Evolutionary conservation across 2,888 invertebrate species (phyloP).

Genomic region (Chaitophorus viminalis): DNA sequence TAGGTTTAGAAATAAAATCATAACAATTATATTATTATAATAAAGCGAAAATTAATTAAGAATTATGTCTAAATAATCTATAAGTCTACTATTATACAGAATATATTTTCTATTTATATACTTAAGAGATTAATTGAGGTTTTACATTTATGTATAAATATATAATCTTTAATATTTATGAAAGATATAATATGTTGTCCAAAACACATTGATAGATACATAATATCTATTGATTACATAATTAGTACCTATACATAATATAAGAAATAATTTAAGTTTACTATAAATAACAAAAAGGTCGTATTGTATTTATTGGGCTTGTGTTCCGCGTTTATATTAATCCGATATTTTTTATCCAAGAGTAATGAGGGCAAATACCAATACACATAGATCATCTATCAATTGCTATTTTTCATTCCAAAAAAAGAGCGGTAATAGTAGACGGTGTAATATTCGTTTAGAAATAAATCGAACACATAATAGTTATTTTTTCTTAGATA

Average conservation of each 20-base stretch:
- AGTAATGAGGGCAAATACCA: constrained; percentile 52
- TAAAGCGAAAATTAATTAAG: background rate
- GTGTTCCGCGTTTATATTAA: constrained; percentile 51
- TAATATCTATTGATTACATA: background rate
- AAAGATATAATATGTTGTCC: background rate
- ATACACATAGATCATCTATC: constrained; percentile 13
- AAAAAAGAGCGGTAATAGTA: constrained; percentile 1
- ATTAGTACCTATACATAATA: too few species aligned
- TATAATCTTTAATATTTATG: background rate
- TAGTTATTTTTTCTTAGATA: background rate
- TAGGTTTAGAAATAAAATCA: too few species aligned
- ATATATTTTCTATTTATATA: background rate
- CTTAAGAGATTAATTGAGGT: background rate
- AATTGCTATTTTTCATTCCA: background rate
- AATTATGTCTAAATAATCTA: too few species aligned
- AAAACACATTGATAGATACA: background rate
- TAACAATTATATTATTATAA: background rate
- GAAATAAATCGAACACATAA: background rate
- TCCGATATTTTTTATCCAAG: constrained; percentile 27
- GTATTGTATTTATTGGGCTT: constrained; percentile 22
- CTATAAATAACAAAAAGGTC: constrained; percentile 49
- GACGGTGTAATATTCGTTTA: background rate
- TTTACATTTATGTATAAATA: background rate
- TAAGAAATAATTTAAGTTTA: background rate
- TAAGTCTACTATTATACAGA: too few species aligned